Evolutionary conservation across 2,888 invertebrate species (phyloP).

Genomic region (Rhagonycha lutea): DNA sequence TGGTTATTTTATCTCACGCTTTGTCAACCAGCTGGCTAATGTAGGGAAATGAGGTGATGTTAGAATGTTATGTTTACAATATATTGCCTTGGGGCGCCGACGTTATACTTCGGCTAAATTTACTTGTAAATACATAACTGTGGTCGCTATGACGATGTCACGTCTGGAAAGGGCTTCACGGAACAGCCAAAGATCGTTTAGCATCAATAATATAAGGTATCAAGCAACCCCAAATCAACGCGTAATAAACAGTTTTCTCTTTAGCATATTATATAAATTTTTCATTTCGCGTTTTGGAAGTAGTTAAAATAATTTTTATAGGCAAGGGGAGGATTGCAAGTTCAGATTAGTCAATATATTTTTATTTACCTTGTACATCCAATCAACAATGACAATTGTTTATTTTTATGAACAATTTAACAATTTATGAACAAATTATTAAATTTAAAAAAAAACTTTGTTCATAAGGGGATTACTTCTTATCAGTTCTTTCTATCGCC

Average conservation of each 20-base stretch:
- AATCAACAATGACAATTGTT: not conserved
- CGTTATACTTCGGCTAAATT: constrained; percentile 9
- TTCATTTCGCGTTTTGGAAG: not conserved
- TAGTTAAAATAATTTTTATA: not conserved
- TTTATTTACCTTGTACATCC: not conserved
- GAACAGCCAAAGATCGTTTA: constrained; percentile 10
- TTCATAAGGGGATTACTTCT: no score
- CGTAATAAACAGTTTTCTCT: not conserved
- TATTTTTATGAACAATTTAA: no score
- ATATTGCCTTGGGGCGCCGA: constrained; percentile 21
- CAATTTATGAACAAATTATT: no score
- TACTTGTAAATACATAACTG: constrained; percentile 23
- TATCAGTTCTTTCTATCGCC: no score
- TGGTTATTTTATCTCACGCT: constrained; percentile 21
- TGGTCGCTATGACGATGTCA: constrained; percentile 18
- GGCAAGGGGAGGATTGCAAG: not conserved
- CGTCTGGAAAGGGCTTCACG: constrained; percentile 8
- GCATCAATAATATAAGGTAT: not conserved
- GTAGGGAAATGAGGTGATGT: constrained; percentile 24
- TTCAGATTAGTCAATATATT: not conserved
- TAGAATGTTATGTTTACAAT: constrained; percentile 21
- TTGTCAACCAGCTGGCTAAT: constrained; percentile 22
- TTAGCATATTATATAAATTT: not conserved
- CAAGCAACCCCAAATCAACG: not conserved
- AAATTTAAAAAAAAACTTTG: no score